Evolutionary conservation across 2,797 vertebrate species (phyloP), one percentile per base, ranked within the genome.

Genomic region (Coranthus polyacanthus): DNA sequence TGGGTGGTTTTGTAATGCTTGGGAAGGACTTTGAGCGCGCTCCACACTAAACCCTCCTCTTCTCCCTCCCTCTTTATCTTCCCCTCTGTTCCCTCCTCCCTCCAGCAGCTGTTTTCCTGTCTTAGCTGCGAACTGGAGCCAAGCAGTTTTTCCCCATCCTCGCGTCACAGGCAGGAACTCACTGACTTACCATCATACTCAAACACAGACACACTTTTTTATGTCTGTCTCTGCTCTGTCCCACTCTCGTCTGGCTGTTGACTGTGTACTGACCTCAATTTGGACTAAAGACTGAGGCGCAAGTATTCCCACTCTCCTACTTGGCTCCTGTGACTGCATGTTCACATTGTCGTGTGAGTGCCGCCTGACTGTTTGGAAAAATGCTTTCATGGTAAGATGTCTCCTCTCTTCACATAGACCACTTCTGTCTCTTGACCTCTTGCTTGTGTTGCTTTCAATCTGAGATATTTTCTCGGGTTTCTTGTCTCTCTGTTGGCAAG

Each of bases 91-190:
- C 20, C 55, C 44, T 50, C 55, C 56, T 72, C 83, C 70, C 68
- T 81, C 52, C 52, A 82, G 80, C 88, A 82, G 87, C 88, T 91
- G 87, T 88, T 91, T 89, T 90, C 83, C 85, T 88, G 81, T 77
- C 82, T 72, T 61, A 42, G 79, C 87, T 81, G 72, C 73, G 74
- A 87, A 79, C 77, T 76, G 77, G 52, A 82, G 84, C 80, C 81
- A 77, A 55, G 49, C 62, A 79, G 54, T 77, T 69, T 66, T 59
- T 24, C 62, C 76, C 42, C 59, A 64, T 83, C 76, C 55, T 55
- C 13, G 16, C 75, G 79, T 83, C 91, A 86, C 71, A 53, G 78
- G 76, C 84, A 86, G 84, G 82, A 89, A 86, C 82, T 84, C 37
- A 8, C 59, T 6, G 65, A 80, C 73, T 72, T 72, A 72, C 66